These are phyloP conservation scores for Pogoniulus pusillus DNA, from an alignment of 2,797 vertebrate species.

Conservation along the genomic window DNA sequence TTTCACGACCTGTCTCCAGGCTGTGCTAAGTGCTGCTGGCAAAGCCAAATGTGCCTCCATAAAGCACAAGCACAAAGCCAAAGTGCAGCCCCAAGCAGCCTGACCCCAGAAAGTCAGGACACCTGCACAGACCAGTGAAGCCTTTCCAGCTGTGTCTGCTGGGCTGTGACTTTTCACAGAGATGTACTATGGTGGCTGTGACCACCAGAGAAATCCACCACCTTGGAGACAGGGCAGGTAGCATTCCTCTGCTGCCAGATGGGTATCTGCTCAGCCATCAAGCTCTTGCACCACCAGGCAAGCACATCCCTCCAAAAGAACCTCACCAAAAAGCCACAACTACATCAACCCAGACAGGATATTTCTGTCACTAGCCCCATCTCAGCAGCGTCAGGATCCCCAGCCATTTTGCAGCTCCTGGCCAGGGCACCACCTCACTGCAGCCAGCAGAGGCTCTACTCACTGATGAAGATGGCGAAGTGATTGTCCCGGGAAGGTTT, in stretches of 20 bases:
- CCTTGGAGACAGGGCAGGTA: not conserved
- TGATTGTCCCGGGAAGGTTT: constrained; percentile 85
- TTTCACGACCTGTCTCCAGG: not conserved
- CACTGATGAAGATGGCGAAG: constrained; percentile 97
- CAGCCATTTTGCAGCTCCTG: not conserved
- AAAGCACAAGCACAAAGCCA: not conserved
- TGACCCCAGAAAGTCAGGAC: not conserved
- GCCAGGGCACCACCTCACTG: not conserved
- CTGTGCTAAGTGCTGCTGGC: not conserved
- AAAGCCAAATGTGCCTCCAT: fast-evolving
- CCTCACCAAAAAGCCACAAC: not conserved
- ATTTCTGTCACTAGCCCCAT: not conserved
- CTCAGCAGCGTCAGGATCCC: not conserved
- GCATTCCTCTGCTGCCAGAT: not conserved
- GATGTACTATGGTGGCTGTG: fast-evolving
- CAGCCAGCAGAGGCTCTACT: constrained; percentile 61
- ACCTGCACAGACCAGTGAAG: fast-evolving
- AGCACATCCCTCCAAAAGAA: not conserved
- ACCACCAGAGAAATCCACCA: not conserved
- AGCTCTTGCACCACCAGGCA: not conserved
- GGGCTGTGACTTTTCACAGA: not conserved
- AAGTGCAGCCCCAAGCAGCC: not conserved
- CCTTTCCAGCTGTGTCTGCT: fast-evolving
- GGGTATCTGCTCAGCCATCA: not conserved
- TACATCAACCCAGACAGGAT: not conserved